Conservation (phyloP, 1,140 invertebrate genomes). For the Brevipalpus yothersi region DNA sequence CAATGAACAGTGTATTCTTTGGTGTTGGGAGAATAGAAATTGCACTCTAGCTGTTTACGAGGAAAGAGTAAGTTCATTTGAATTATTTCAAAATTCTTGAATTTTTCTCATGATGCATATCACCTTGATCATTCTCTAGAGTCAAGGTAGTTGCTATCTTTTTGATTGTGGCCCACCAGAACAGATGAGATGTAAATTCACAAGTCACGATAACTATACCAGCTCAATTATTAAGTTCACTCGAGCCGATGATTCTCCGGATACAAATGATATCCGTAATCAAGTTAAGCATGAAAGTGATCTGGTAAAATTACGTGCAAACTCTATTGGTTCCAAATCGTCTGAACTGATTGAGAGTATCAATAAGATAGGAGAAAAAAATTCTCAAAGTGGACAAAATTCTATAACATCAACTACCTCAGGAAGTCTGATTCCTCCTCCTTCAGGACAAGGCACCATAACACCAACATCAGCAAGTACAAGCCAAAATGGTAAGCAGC, state of each 20-base stretch:
- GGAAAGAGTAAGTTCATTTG: slow-evolving; percentile 40
- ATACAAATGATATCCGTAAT: slow-evolving; percentile 32
- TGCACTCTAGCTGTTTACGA: slow-evolving; percentile 82
- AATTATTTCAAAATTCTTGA: background rate
- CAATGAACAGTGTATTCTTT: slow-evolving; percentile 44
- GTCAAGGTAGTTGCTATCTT: slow-evolving; percentile 60
- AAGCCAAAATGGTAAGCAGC: background rate
- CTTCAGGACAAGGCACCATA: background rate
- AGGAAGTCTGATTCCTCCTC: background rate
- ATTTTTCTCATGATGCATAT: background rate
- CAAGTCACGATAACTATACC: slow-evolving; percentile 61
- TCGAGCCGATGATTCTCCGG: slow-evolving; percentile 32
- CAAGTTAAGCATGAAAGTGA: slow-evolving; percentile 54
- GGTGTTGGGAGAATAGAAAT: slow-evolving; percentile 56
- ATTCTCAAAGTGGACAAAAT: background rate
- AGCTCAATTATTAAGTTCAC: slow-evolving; percentile 47
- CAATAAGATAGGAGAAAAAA: too few species aligned
- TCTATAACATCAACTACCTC: background rate
- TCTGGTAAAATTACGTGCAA: slow-evolving; percentile 38
- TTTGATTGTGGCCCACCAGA: slow-evolving; percentile 67
- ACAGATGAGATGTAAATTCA: slow-evolving; percentile 78
- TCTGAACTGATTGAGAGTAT: background rate
- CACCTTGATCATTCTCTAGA: slow-evolving; percentile 28
- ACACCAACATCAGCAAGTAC: background rate
- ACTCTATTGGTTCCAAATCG: background rate